Percentiles rank a stretch among this genome's conserved stretches.
phyloP scores from a whole-genome alignment of 2,113 vertebrate species.

The Miniopterus natalensis region DNA sequence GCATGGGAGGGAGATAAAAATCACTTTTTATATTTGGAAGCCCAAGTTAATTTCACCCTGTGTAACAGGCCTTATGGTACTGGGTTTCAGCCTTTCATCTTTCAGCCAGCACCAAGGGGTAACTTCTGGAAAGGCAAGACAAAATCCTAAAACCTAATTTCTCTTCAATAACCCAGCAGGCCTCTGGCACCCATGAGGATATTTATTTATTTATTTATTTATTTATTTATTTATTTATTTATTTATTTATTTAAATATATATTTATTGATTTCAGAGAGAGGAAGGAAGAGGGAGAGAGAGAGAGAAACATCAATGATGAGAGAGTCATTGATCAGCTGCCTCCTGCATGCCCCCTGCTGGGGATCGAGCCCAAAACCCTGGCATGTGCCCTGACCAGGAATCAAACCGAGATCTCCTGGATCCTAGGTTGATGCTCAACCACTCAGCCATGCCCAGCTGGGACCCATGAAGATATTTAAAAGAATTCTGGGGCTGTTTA shows the following conservation, averaged over 20 bases:
- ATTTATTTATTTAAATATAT: too few species aligned
- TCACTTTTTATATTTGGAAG: neutral
- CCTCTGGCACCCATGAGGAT: conserved; percentile 44
- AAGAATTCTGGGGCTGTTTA: conserved; percentile 54
- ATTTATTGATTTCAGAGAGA: too few species aligned
- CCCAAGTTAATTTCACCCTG: neutral
- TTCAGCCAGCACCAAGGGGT: neutral
- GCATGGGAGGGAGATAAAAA: neutral
- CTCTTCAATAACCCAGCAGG: conserved; percentile 35
- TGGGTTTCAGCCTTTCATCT: neutral
- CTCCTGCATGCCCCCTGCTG: too few species aligned
- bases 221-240: neutral
- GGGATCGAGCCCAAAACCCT: too few species aligned
- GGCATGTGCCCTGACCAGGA: too few species aligned
- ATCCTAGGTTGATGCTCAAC: too few species aligned
- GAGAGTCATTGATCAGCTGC: too few species aligned
- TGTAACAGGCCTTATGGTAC: neutral
- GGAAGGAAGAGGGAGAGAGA: too few species aligned
- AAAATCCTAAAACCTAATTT: neutral
- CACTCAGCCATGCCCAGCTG: neutral
- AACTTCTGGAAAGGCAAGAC: neutral
- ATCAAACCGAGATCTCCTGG: too few species aligned
- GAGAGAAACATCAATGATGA: too few species aligned
- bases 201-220: neutral
- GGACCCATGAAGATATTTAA: conserved; percentile 64